Conservation (phyloP, 2,797 vertebrate genomes). For the Lophotriccus pileatus region DNA sequence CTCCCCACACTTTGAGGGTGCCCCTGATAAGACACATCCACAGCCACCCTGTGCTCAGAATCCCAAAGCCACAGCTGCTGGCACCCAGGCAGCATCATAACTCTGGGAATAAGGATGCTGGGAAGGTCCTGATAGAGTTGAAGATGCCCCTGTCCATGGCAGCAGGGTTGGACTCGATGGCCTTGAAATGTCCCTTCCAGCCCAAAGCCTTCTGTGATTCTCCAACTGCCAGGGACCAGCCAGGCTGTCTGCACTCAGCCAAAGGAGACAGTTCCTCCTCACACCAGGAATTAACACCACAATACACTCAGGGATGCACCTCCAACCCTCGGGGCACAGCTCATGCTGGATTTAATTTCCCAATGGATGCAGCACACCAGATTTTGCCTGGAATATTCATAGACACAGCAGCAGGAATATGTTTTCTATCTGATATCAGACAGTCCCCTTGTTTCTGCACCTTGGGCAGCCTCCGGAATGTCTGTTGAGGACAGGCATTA, state of each 20-base stretch:
- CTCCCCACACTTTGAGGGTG: background rate
- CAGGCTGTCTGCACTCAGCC: background rate
- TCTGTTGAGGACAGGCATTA: background rate
- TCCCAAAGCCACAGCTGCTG: background rate
- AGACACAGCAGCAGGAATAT: background rate
- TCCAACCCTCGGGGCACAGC: background rate
- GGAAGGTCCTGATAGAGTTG: background rate
- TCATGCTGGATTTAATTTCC: background rate
- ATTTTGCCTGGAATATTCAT: background rate
- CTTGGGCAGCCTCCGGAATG: background rate
- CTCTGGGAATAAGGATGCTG: background rate
- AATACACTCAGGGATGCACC: background rate
- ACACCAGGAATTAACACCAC: background rate
- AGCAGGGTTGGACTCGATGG: background rate
- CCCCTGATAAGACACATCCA: rapidly evolving
- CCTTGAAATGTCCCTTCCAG: background rate
- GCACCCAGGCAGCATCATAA: rapidly evolving
- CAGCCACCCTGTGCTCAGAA: rapidly evolving
- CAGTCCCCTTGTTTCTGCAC: background rate
- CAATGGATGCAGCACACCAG: background rate
- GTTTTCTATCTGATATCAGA: background rate
- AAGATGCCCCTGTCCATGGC: background rate
- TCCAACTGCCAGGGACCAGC: background rate
- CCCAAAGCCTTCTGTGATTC: background rate
- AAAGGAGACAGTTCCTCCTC: background rate